phyloP scores from a whole-genome alignment of 2,888 invertebrate species.

The Thymelicus acteon region DNA sequence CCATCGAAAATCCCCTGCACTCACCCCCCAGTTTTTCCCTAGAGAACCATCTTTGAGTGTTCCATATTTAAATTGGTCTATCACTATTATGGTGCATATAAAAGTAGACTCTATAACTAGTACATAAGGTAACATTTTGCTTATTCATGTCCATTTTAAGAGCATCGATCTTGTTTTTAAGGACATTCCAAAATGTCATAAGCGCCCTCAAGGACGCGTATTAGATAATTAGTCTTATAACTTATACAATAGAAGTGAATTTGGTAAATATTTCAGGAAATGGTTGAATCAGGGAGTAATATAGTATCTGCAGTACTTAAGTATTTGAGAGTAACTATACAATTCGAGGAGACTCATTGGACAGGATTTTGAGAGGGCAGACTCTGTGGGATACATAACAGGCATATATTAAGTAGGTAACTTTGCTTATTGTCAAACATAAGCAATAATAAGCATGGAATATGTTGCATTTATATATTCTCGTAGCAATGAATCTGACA shows the following conservation, averaged over 20 bases:
- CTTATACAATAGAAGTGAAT: not conserved
- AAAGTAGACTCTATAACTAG: constrained; percentile 43
- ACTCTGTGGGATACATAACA: constrained; percentile 34
- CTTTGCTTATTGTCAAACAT: too few relatives aligned
- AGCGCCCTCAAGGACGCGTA: constrained; percentile 44
- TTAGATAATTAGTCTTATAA: constrained; percentile 48
- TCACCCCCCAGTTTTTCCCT: constrained; percentile 70
- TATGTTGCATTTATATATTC: too few relatives aligned
- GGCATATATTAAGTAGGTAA: not conserved
- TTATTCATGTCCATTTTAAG: constrained; percentile 56
- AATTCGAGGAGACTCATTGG: constrained; percentile 62
- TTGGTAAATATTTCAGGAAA: constrained; percentile 48
- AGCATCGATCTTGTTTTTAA: constrained; percentile 79
- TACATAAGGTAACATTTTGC: constrained; percentile 46
- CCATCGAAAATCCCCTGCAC: constrained; percentile 52
- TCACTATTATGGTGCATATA: constrained; percentile 53
- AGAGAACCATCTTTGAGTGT: constrained; percentile 82
- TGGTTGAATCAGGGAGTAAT: constrained; percentile 58
- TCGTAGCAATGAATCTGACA: too few relatives aligned
- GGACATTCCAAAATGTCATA: constrained; percentile 52
- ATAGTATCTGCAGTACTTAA: constrained; percentile 68
- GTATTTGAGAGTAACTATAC: constrained; percentile 63
- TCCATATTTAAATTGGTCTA: constrained; percentile 80
- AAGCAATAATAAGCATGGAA: too few relatives aligned
- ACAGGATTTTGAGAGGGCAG: constrained; percentile 52